Evolutionary conservation across 1,140 invertebrate species (phyloP).

Genomic region (Drosophila tsacasi): DNA sequence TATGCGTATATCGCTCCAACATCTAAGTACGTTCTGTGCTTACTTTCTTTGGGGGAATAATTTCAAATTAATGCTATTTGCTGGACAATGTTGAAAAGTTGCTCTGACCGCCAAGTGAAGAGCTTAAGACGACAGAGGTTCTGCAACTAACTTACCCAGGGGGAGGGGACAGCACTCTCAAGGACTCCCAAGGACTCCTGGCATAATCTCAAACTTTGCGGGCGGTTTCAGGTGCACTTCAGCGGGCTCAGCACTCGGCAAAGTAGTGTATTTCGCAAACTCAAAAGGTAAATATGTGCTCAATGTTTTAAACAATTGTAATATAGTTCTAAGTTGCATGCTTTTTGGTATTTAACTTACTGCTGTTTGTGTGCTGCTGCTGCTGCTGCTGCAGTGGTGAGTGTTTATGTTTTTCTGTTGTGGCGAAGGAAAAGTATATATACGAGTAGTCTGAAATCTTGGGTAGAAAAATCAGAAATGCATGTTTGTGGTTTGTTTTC

Average conservation of each 20-base stretch:
- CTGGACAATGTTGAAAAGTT: constrained; percentile 64
- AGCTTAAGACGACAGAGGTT: constrained; percentile 11
- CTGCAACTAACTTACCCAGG: constrained; percentile 21
- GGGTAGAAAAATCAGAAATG: constrained; percentile 72
- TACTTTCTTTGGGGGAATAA: constrained; percentile 14
- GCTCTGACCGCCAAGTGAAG: constrained; percentile 23
- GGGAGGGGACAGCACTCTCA: constrained; percentile 11
- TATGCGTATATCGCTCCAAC: not conserved
- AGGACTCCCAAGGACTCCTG: constrained; percentile 37
- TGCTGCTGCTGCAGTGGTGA: constrained; percentile 5
- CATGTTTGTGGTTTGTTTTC: constrained; percentile 74
- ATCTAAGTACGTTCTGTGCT: constrained; percentile 9
- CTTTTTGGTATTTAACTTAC: constrained; percentile 45
- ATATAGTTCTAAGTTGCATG: constrained; percentile 9
- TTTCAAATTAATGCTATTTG: constrained; percentile 25
- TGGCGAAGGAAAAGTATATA: constrained; percentile 18
- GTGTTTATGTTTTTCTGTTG: constrained; percentile 37
- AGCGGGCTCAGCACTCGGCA: not conserved
- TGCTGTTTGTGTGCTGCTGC: constrained; percentile 31
- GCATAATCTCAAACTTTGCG: constrained; percentile 51
- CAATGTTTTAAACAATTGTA: constrained; percentile 5
- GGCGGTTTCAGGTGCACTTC: constrained; percentile 57
- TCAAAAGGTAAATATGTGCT: constrained; percentile 31
- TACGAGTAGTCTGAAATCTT: constrained; percentile 23
- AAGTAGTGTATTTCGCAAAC: not conserved